Conservation (phyloP, 2,113 vertebrate species). For the Phrynosoma platyrhinos region DNA sequence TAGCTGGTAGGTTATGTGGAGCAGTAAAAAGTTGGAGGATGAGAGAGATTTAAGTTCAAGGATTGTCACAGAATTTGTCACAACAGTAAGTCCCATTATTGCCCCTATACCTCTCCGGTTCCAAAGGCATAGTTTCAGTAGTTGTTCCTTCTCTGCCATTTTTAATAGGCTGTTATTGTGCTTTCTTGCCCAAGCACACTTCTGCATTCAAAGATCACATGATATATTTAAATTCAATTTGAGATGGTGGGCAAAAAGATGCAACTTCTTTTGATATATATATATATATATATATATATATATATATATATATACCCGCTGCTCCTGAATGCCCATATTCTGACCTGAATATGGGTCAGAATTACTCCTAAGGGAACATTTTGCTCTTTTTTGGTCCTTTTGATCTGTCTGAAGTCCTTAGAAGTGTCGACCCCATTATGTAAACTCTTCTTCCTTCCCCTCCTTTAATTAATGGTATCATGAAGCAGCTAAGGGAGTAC, state of each 20-base stretch:
- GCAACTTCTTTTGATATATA: slow-evolving; percentile 41
- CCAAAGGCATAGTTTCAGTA: slow-evolving; percentile 24
- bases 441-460: slow-evolving; percentile 32
- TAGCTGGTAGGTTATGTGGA: neutral
- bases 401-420: slow-evolving; percentile 54
- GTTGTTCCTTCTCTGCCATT: slow-evolving; percentile 43
- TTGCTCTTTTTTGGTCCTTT: slow-evolving; percentile 41
- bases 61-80: neutral
- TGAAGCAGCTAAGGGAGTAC: slow-evolving; percentile 18
- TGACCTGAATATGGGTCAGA: slow-evolving; percentile 57
- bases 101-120: slow-evolving; percentile 16
- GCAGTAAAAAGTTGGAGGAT: neutral
- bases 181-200: neutral
- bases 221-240: slow-evolving; percentile 42
- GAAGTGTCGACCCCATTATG: slow-evolving; percentile 26
- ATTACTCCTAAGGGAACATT: slow-evolving; percentile 55
- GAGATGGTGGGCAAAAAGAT: neutral
- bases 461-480: slow-evolving; percentile 63
- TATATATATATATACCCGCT: neutral
- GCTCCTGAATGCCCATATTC: slow-evolving; percentile 47
- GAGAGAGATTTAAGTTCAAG: too few species aligned
- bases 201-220: slow-evolving; percentile 45
- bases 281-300: neutral
- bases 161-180: neutral
- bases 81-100: neutral